These are phyloP conservation scores for Julus scandinavius DNA, from an alignment of 2,888 invertebrate genomes.

Conservation along the genomic window DNA sequence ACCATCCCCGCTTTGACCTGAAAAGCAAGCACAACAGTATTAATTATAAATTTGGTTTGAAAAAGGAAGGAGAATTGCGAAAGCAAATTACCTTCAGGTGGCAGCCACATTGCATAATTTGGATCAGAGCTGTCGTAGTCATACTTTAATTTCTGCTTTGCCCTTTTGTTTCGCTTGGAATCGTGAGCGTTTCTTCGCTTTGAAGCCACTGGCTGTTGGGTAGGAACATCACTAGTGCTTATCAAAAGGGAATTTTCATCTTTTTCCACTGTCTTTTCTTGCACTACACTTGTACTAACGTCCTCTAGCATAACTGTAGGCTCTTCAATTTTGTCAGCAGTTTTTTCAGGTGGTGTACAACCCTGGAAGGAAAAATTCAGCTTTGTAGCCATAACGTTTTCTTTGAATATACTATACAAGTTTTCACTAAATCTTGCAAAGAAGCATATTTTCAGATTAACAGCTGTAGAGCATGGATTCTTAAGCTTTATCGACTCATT, in stretches of 20 bases:
- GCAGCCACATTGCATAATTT: constrained; percentile 82
- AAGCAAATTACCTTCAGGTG: constrained; percentile 70
- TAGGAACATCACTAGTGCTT: not conserved
- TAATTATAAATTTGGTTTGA: not conserved
- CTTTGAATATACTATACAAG: too few species aligned
- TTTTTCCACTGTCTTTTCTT: not conserved
- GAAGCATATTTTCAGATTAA: too few species aligned
- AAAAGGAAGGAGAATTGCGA: not conserved
- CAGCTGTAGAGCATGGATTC: too few species aligned
- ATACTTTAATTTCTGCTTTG: constrained; percentile 53
- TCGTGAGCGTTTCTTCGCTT: constrained; percentile 5
- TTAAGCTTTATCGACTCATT: too few species aligned
- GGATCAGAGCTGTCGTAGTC: constrained; percentile 63
- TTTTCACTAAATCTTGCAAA: too few species aligned
- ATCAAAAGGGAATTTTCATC: not conserved
- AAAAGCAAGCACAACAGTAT: constrained; percentile 47
- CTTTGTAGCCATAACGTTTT: too few species aligned
- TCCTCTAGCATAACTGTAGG: not conserved
- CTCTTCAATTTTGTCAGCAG: not conserved
- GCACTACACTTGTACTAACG: not conserved
- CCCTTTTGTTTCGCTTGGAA: constrained; percentile 36
- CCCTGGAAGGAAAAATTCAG: not conserved
- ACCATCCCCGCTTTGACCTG: constrained; percentile 80
- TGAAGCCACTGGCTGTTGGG: not conserved
- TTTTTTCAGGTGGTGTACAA: not conserved